Evolutionary conservation across 2,113 vertebrate species (phyloP).

Genomic region (Crotalus horridus): DNA sequence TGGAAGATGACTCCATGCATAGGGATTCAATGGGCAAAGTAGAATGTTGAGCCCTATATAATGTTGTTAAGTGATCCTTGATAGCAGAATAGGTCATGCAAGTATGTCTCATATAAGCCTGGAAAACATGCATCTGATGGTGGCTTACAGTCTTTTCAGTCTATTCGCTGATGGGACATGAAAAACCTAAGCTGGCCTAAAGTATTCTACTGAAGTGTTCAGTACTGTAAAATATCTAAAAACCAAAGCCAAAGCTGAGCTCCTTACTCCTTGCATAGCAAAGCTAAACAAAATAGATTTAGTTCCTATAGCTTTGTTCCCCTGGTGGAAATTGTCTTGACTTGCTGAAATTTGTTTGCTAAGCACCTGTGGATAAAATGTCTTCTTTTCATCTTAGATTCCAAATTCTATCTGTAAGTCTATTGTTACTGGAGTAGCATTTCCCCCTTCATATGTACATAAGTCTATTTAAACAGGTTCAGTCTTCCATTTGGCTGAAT

Average conservation of each 20-base stretch:
- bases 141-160: neutral
- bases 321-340: neutral
- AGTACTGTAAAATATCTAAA: neutral
- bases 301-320: neutral
- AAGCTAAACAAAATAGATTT: neutral
- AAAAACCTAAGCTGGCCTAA: neutral
- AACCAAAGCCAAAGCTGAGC: neutral
- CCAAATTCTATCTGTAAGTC: neutral
- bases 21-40: neutral
- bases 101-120: neutral
- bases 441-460: neutral
- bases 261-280: neutral
- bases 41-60: neutral
- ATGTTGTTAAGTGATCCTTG: neutral
- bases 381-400: neutral
- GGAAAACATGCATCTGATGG: neutral
- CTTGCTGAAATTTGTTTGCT: neutral
- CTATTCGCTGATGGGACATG: neutral
- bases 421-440: neutral
- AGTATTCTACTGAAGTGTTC: neutral
- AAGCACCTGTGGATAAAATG: neutral
- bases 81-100: neutral
- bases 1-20: neutral
- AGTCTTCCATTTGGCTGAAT: neutral
- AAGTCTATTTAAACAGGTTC: neutral